Evolutionary conservation across 1,140 invertebrate genomes (phyloP), one percentile per base, ranked within the genome.

Genomic region (Zaprionus capensis): DNA sequence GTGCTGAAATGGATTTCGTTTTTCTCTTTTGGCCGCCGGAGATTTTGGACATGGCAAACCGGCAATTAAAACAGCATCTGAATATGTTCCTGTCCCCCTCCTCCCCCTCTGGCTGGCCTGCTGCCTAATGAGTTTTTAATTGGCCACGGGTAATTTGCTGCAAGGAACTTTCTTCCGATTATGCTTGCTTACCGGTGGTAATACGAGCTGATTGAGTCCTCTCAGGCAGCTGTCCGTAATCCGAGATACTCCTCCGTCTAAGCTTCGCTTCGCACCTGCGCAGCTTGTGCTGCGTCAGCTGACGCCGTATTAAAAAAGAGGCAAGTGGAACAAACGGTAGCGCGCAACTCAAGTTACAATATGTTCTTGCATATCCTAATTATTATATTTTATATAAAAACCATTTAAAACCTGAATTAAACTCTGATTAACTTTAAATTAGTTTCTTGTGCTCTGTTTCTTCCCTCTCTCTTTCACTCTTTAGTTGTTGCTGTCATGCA

Each of bases 81-180:
- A 71, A 66, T 67, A 62, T 51, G 44, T 38, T 17, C 6, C 20
- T 22, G 22, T 31, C n/a, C 6, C 22, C 36, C 65, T 5, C 38
- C 36, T 28, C 74, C 31, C 31, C 14, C 44, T 20, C 20, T 20
- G 17, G 53, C 46, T 36, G 28, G 26, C 22, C 68, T 53, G 56
- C 44, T 51, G 70, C 84, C 84, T 88, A 84, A 88, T 88, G 84
- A 84, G 81, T 90, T 88, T 88, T 88, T 88, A 88, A 88, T 88
- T 88, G 84, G 85, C 58, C 46, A 64, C 63, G 57, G 57, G 61
- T 65, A 70, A 82, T 71, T 80, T 72, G 80, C 73, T 51, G 71
- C 77, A 71, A 56, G 67, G 55, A 41, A 68, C 70, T 74, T 78
- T 80, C 62, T 65, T 66, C 41, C 41, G 41, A 17, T 46, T 46